Evolutionary conservation across 2,888 invertebrate genomes (phyloP), one percentile per base, ranked within the genome.

Genomic region (Epinotia ramella): DNA sequence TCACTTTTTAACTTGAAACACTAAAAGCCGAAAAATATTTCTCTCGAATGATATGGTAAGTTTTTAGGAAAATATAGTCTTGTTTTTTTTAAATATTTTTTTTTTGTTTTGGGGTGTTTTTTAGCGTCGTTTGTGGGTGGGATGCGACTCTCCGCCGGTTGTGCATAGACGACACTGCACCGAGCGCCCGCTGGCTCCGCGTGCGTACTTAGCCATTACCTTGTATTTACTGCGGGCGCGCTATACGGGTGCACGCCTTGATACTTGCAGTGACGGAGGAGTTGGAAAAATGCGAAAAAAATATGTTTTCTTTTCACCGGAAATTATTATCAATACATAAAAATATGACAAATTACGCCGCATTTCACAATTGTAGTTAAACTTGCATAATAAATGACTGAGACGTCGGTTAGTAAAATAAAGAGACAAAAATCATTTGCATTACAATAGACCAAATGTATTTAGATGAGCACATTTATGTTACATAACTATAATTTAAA

Each of bases 91-190:
- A 79, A 79, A 80, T 82, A 83, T 84, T 87, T 87, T 83, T 83
- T 83, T 87, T 87, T 89, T 87, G 86, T 89, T 91, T 86, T 89
- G 89, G 87, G 91, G 59, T 60, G 68, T 60, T 92, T 91, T 91
- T 90, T 87, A 89, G 88, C 89, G 90, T 89, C 90, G 92, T 92
- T 92, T 93, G 91, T 91, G 89, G 88, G 87, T 88, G 88, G 86
- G 89, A 93, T 91, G 93, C 92, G 94, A 91, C 93, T 91, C 89
- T 90, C 92, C 90, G 86, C 87, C 88, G 90, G 85, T 91, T 93
- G 95, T 95, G 95, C 95, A 95, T 94, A 93, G 92, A 90, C 93
- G 93, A 92, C 89, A 94, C 93, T 94, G 95, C 94, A 94, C 92
- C 89, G 92, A 88, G 92, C 91, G 91, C 91, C 92, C 94, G 90